phyloP scores from a whole-genome alignment of 1,140 invertebrate genomes.

The Bombus breviceps region DNA sequence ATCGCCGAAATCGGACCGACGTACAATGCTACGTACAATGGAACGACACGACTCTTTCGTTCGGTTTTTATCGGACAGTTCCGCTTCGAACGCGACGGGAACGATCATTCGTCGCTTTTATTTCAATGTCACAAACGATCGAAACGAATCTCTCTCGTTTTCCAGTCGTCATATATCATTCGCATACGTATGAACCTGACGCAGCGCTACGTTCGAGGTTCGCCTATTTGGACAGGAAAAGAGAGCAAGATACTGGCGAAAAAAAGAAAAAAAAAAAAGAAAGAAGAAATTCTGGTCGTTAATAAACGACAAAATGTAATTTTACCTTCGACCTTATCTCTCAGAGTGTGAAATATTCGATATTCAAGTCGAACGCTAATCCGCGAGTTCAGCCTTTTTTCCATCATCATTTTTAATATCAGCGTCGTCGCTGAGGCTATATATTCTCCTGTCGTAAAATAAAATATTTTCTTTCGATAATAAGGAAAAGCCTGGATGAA shows the following conservation, averaged over 20 bases:
- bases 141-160: neutral
- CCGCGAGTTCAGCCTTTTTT: too few species aligned
- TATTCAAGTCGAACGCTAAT: neutral
- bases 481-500: neutral
- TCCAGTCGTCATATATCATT: neutral
- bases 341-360: too few species aligned
- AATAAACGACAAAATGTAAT: constrained; percentile 2
- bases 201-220: too few species aligned
- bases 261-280: neutral
- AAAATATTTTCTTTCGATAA: too few species aligned
- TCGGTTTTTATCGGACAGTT: neutral
- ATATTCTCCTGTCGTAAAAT: neutral
- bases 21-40: too few species aligned
- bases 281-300: too few species aligned
- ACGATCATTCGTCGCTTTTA: neutral
- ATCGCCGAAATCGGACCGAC: neutral
- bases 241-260: too few species aligned
- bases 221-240: too few species aligned
- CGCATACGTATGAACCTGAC: neutral
- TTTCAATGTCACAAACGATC: neutral
- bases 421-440: too few species aligned
- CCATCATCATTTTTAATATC: too few species aligned
- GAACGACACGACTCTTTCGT: neutral
- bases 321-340: too few species aligned
- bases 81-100: neutral